Evolutionary conservation across 2,113 vertebrate species (phyloP).

Genomic region (Falcunculus frontatus): DNA sequence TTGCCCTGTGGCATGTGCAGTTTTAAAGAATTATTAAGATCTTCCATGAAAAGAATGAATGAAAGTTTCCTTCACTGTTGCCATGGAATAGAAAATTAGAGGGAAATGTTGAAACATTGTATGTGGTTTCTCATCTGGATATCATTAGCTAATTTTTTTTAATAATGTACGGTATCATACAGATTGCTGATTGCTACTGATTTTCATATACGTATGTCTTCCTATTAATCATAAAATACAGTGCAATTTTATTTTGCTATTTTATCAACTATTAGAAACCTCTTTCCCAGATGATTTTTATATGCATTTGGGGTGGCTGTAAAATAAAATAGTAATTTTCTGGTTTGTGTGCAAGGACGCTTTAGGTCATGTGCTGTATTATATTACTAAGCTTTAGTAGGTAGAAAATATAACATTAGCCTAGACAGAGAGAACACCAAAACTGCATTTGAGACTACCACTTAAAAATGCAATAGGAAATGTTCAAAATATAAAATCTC

Average conservation of each 20-base stretch:
- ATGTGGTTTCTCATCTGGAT: neutral
- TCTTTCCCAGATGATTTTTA: neutral
- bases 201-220: neutral
- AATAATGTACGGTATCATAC: neutral
- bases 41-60: neutral
- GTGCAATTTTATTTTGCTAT: neutral
- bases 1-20: neutral
- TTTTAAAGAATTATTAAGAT: slow-evolving; percentile 1
- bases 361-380: neutral
- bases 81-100: neutral
- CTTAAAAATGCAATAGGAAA: neutral
- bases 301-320: neutral
- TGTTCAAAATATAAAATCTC: neutral
- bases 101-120: neutral
- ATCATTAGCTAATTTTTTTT: neutral
- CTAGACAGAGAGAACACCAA: neutral
- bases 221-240: neutral
- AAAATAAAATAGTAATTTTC: neutral
- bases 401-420: neutral
- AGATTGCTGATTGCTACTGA: neutral
- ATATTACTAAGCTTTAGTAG: neutral
- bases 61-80: neutral
- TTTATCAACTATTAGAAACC: neutral
- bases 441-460: neutral
- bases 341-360: neutral